Evolutionary conservation across 1,140 invertebrate genomes (phyloP), one percentile per base, ranked within the genome.

Genomic region (Bombus balteatus): DNA sequence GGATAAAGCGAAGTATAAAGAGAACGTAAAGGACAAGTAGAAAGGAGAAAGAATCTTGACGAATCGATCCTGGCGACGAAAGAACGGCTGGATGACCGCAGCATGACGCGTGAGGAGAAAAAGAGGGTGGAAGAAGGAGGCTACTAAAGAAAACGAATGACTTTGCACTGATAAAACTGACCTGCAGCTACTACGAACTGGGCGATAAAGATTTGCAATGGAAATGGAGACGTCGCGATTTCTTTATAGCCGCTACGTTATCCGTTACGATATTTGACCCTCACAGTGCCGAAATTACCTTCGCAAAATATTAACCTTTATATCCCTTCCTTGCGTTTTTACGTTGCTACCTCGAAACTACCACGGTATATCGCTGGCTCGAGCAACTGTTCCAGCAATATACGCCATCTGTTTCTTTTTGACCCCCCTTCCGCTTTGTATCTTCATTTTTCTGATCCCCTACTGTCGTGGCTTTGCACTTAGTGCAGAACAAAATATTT

Each of bases 151-250:
- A 89, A 90, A 89, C 76, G 81, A 90, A 90, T 89, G 81, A 84
- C 88, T 81, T 62, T 8, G 39, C 18, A 22, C 82, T 87, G 86
- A 90, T 90, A 87, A 89, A 90, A 89, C 73, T 90, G 88, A 90
- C 78, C 89, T 66, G 75, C 71, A 80, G 66, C 72, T 34, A 78
- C 39, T 28, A 32, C 76, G 32, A 34, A 28, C 59, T 41, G 53
- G 65, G 74, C 86, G 82, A 90, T 90, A 87, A 89, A 81, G 86
- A 90, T 90, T 85, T 90, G 88, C 88, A 87, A 89, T 89, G 86
- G 88, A 85, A 90, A 89, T 89, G 57, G 57, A 72, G 57, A 74
- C 47, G 2, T 28, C 66, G 59, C 34, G 76, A 83, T 83, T 83
- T 62, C 76, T 79, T 76, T 15, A 53, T 53, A 74, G 73, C 57